Evolutionary conservation across 1,140 invertebrate species (phyloP).

Genomic region (Artemia franciscana): DNA sequence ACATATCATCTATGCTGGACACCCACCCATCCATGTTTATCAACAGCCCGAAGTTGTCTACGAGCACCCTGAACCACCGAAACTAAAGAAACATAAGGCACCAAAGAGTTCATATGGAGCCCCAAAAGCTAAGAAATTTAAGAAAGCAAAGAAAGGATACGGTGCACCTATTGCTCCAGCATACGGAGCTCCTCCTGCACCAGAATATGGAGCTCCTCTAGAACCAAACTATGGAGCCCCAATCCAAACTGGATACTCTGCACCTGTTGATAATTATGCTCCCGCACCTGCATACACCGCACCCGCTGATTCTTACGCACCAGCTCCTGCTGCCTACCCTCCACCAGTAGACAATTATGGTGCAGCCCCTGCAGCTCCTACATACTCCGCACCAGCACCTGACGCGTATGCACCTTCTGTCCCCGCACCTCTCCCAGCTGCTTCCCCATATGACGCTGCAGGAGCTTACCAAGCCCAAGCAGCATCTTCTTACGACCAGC

Average conservation of each 20-base stretch:
- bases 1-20: constrained; percentile 22
- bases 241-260: constrained; percentile 13
- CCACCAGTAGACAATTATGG: no score
- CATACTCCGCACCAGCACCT: constrained; percentile 9
- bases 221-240: neutral
- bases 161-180: constrained; percentile 1
- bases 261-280: no score
- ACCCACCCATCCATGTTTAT: constrained; percentile 22
- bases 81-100: neutral
- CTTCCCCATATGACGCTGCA: neutral
- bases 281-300: constrained; percentile 12
- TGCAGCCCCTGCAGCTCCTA: neutral
- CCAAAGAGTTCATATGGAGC: constrained; percentile 5
- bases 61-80: constrained; percentile 6
- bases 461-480: neutral
- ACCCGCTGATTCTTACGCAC: neutral
- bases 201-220: neutral
- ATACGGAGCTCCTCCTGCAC: constrained; percentile 4
- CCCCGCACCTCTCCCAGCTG: neutral
- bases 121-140: constrained; percentile 4
- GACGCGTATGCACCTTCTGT: constrained; percentile 4
- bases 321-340: constrained; percentile 10
- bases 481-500: neutral
- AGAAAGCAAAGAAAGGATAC: constrained; percentile 1
- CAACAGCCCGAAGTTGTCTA: constrained; percentile 13